These are phyloP conservation scores for Bambusicola thoracicus DNA, from an alignment of 2,113 vertebrate species.

Conservation along the genomic window DNA sequence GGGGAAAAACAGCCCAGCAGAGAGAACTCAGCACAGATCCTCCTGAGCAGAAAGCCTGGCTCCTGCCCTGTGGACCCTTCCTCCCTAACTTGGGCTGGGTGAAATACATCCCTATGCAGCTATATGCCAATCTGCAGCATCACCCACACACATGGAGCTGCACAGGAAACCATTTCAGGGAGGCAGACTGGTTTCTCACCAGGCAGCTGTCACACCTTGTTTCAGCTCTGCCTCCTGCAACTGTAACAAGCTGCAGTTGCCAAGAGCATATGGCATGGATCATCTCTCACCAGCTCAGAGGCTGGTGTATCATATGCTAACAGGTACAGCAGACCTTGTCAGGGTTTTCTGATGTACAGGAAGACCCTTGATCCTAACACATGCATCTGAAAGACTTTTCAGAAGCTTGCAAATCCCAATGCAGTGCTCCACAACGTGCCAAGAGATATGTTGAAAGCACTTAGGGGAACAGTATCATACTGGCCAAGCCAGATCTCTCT, in stretches of 20 bases:
- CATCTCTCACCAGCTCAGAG: neutral
- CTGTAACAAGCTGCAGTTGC: neutral
- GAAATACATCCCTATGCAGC: neutral
- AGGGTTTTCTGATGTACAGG: neutral
- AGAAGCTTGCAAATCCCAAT: neutral
- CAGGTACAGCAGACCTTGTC: neutral
- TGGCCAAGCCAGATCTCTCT: accelerated
- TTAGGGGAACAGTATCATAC: neutral
- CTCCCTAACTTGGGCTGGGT: neutral
- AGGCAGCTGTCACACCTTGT: neutral
- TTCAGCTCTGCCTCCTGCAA: neutral
- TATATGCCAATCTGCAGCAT: neutral
- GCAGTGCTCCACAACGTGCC: neutral
- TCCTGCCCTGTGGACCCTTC: neutral
- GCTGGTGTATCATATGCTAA: accelerated
- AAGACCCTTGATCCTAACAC: neutral
- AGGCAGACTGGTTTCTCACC: neutral
- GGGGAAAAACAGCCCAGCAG: neutral
- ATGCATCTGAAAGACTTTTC: neutral
- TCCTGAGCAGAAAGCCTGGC: neutral
- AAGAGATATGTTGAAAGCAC: neutral
- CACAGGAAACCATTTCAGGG: neutral
- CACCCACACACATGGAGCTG: neutral
- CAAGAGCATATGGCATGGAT: neutral
- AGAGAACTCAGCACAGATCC: neutral